These are phyloP conservation scores for Synergus itoensis DNA, from an alignment of 2,888 invertebrate genomes.

Conservation along the genomic window DNA sequence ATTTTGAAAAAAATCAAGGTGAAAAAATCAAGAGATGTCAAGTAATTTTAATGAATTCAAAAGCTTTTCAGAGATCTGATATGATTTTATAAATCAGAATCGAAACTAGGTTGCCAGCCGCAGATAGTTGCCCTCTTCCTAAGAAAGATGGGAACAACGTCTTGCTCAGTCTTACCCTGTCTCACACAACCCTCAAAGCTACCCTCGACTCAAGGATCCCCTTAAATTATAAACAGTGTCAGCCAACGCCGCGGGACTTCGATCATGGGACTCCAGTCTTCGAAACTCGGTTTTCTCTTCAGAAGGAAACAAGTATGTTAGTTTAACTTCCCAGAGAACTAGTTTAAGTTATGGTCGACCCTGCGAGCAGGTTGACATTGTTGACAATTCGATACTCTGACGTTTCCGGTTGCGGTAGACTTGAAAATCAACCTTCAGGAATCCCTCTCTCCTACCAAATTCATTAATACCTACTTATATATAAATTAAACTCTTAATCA, in stretches of 20 bases:
- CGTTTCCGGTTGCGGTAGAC: constrained; percentile 29
- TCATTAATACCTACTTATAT: background rate
- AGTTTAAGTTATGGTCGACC: constrained; percentile 38
- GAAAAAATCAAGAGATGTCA: no score
- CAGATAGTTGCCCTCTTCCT: constrained; percentile 12
- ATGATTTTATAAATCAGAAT: constrained; percentile 8
- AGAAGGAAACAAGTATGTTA: constrained; percentile 37
- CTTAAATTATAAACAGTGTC: constrained; percentile 75
- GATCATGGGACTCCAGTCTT: constrained; percentile 50
- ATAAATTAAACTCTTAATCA: background rate
- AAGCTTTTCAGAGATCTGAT: background rate
- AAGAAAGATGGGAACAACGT: constrained; percentile 26
- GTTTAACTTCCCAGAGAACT: constrained; percentile 20
- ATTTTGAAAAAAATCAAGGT: no score
- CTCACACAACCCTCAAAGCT: constrained; percentile 49
- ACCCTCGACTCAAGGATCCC: constrained; percentile 58
- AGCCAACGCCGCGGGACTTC: constrained; percentile 57
- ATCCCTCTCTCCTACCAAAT: background rate
- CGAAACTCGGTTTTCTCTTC: constrained; percentile 25
- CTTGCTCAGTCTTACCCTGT: constrained; percentile 46
- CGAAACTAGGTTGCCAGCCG: constrained; percentile 9
- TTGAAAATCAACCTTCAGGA: background rate
- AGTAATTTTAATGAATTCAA: no score
- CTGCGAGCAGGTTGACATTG: constrained; percentile 14
- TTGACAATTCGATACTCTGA: constrained; percentile 22